Percentiles rank a stretch among this genome's conserved stretches.
phyloP scores from a whole-genome alignment of 2,113 vertebrate genomes.

The Dascyllus trimaculatus region DNA sequence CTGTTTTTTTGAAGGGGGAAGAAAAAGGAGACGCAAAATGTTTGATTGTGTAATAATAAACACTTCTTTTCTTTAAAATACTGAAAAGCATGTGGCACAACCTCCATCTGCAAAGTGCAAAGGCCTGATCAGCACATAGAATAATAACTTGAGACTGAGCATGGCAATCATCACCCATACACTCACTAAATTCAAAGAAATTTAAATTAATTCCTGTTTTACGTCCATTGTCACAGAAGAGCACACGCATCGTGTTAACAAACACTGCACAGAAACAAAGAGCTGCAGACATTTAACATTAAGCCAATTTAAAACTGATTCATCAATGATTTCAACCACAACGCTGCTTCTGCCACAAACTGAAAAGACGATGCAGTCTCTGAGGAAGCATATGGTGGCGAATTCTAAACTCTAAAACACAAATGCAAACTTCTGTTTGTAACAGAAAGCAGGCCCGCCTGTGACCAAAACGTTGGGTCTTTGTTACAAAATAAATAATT shows the following conservation, averaged over 20 bases:
- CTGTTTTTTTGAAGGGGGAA: neutral
- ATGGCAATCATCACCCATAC: neutral
- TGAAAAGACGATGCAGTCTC: conserved; percentile 14
- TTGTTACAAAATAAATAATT: conserved; percentile 83
- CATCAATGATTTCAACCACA: conserved; percentile 7
- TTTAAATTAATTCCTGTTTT: neutral
- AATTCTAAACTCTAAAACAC: conserved; percentile 10
- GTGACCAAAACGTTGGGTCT: conserved; percentile 54
- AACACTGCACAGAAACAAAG: conserved; percentile 6
- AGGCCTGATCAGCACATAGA: conserved; percentile 7
- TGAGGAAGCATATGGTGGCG: conserved; percentile 57
- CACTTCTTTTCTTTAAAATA: conserved; percentile 26
- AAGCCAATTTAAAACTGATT: neutral
- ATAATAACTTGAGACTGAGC: neutral
- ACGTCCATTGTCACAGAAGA: neutral
- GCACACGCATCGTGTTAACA: neutral
- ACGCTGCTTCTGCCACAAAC: conserved; percentile 15
- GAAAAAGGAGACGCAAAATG: neutral
- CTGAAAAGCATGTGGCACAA: conserved; percentile 20
- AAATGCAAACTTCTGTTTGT: conserved; percentile 10
- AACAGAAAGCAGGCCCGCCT: conserved; percentile 54
- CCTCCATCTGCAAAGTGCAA: conserved; percentile 40
- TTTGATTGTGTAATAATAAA: conserved; percentile 38
- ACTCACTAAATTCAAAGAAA: neutral
- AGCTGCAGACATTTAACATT: conserved; percentile 12